phyloP scores from a whole-genome alignment of 2,113 vertebrate genomes.

The Perca fluviatilis region DNA sequence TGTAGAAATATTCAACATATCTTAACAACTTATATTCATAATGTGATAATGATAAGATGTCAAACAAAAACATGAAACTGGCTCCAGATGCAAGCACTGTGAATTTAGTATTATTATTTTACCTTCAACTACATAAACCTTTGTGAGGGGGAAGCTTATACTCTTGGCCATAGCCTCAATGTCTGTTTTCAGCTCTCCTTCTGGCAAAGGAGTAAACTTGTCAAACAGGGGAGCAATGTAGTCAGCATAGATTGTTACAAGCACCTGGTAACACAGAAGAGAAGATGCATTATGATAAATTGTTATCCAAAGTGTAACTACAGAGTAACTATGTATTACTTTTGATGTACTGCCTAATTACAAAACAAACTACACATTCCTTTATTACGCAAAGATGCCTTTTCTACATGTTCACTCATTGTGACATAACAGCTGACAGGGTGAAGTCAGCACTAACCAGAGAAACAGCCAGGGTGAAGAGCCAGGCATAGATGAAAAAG shows the following conservation, averaged over 20 bases:
- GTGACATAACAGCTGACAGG: background rate
- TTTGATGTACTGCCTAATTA: background rate
- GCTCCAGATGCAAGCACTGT: background rate
- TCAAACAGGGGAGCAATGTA: slow-evolving; percentile 99
- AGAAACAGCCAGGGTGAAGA: slow-evolving; percentile 95
- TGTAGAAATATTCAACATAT: background rate
- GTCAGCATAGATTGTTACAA: slow-evolving; percentile 99
- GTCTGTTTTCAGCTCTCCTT: slow-evolving; percentile 93
- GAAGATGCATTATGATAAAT: background rate
- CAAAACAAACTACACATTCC: background rate
- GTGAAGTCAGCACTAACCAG: slow-evolving; percentile 87
- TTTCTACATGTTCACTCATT: background rate
- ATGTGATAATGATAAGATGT: background rate
- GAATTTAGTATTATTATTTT: slow-evolving; percentile 3
- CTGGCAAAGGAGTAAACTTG: slow-evolving; percentile 96
- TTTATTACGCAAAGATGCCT: background rate
- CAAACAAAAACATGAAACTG: background rate
- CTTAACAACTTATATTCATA: background rate
- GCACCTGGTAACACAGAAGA: slow-evolving; percentile 84
- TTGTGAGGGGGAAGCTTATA: slow-evolving; percentile 96
- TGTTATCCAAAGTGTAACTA: background rate
- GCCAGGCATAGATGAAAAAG: slow-evolving; percentile 99
- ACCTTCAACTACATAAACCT: slow-evolving; percentile 99
- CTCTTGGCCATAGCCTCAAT: slow-evolving; percentile 95
- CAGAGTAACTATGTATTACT: background rate